These are phyloP conservation scores for Drosophila nigricruria DNA, from an alignment of 2,888 invertebrate genomes.

Conservation along the genomic window DNA sequence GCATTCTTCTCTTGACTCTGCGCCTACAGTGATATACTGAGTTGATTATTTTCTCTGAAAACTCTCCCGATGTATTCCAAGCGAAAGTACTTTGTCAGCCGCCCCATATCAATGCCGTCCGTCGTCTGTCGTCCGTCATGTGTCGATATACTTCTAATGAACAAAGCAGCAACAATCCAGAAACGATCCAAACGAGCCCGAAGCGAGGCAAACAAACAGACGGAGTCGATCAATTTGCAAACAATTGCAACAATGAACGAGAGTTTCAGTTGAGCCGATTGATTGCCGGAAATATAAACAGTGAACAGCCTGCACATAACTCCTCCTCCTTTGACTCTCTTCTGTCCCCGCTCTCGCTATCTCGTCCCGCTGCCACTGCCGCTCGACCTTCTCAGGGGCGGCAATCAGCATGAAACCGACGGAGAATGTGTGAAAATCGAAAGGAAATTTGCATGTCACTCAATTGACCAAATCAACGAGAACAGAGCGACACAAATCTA, in stretches of 20 bases:
- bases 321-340: slow-evolving; percentile 35
- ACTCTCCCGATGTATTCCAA: slow-evolving; percentile 47
- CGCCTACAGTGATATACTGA: slow-evolving; percentile 20
- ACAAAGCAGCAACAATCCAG: slow-evolving; percentile 28
- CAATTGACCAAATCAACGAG: slow-evolving; percentile 56
- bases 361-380: slow-evolving; percentile 25
- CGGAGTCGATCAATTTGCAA: slow-evolving; percentile 63
- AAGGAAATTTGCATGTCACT: slow-evolving; percentile 80
- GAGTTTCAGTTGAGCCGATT: slow-evolving; percentile 67
- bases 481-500: slow-evolving; percentile 55
- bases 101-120: not conserved
- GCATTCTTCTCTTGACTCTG: slow-evolving; percentile 28
- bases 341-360: not conserved
- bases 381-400: slow-evolving; percentile 53
- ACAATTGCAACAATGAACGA: slow-evolving; percentile 60
- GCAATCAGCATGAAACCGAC: slow-evolving; percentile 52
- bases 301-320: slow-evolving; percentile 51
- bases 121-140: slow-evolving; percentile 1
- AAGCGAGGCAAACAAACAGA: slow-evolving; percentile 40
- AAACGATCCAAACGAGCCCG: slow-evolving; percentile 40
- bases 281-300: slow-evolving; percentile 78
- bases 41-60: slow-evolving; percentile 61
- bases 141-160: slow-evolving; percentile 56
- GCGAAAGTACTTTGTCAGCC: slow-evolving; percentile 60
- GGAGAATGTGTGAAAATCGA: slow-evolving; percentile 73